Base-by-base conservation (phyloP, 2,797 vertebrate genomes). In the Sebastes trivittatus region DNA sequence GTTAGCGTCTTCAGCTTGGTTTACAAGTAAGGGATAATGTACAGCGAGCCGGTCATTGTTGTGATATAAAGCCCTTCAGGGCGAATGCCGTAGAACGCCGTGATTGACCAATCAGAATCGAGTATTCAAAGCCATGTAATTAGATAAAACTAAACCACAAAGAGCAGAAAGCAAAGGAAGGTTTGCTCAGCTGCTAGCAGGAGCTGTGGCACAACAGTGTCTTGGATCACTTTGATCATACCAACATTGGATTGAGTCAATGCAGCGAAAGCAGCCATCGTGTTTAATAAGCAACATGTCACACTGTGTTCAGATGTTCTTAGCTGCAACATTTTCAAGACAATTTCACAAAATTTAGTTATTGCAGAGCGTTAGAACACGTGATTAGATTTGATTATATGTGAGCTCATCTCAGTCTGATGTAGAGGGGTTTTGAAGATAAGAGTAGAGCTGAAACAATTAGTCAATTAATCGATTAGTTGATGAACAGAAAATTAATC, bases 241-340 rank as follows among this genome's bases (percentile, higher is more conserved):
- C 14, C 46, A 14, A 30, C 11, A 55, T 71, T 42, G 20, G 42
- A 61, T 58, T 42, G 32, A 64, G 61, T 34, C 7, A 58, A 60
- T 59, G 80, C 74, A 89, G 85, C 59, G 18, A 54, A 87, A 87
- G 82, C 86, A 84, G 83, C 69, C 11, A 10, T 72, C 16, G 16
- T 32, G 42, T 77, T 85, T 75, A 64, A 80, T 49, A 64, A 89
- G 84, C 87, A 65, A 52, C 54, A 64, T 3, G 10, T 85, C 80
- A 75, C 78, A 83, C 71, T 46, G 22, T 59, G 13, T 58, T 77
- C 72, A 82, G 67, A 73, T 66, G 52, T 49, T 80, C 46, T 75
- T 27, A 72, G 59, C 22, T 67, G 5, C 2, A 59, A 30, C 8
- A 11, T 2, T 58, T 60, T 60, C 6, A 36, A 23, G 1, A 54